Base-by-base conservation (phyloP, 92 coral and sea anemone genomes). In the Pocillopora meandrina region DNA sequence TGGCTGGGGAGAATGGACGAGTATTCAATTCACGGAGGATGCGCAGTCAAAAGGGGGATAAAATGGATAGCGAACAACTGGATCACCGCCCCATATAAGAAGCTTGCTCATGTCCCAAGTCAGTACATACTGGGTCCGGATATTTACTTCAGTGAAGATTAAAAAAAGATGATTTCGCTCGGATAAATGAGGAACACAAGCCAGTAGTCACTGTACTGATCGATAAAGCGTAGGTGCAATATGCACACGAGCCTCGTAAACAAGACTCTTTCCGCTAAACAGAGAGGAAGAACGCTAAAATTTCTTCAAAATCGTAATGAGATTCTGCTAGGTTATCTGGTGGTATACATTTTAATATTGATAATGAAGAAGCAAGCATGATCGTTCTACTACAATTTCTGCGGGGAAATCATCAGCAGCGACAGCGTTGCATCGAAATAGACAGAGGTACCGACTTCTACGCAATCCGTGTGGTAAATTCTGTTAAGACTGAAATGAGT, bases 11-110 rank as follows among this genome's bases (percentile, higher is more conserved):
- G 65, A 56, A 66, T 68, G 72, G 90, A 87, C 64, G 64, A 19
- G 58, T 87, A 82, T 66, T 80, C 86, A 34, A 76, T 87, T 49
- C 90, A 87, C 65, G 90, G 90, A 63, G 90, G 90, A 67, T 87
- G 90, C 64, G 90, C 67, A 56, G 82, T 87, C 18, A 74, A 42
- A 11, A 62, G 70, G 18, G 90, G 87, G 10, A 61, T 82, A 60
- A 87, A 87, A 58, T 87, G 87, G 87, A 82, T 87, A 21, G 87
- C 87, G 23, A 87, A 87, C 23, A 82, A 87, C 80, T 92, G 95
- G 95, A 89, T 92, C 17, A 61, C 91, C 18, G 95, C 95, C 33
- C 91, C 95, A 35, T 92, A 89, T 63, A 82, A 89, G 74, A 86
- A 83, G 42, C 76, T 42, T 18, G 95, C 95, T 35, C 90, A 89